phyloP scores from a whole-genome alignment of 2,797 vertebrate genomes.

The Carduelis carduelis region DNA sequence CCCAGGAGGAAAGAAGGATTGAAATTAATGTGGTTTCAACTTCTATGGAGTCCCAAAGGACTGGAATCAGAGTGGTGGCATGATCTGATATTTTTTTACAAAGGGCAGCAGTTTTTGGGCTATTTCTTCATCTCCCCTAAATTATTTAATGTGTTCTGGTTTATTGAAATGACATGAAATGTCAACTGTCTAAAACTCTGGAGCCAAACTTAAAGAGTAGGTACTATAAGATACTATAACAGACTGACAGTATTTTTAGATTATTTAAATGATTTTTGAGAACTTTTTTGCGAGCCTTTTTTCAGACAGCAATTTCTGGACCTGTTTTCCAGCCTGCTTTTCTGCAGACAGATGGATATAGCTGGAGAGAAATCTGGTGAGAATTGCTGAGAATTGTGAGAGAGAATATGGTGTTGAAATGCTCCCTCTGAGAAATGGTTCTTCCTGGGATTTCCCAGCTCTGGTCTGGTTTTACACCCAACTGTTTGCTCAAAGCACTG shows the following conservation, averaged over 20 bases:
- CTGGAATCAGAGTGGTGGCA: rapidly evolving
- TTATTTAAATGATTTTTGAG: neutral
- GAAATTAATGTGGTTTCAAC: neutral
- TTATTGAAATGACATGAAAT: neutral
- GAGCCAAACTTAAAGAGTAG: neutral
- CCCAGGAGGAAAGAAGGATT: neutral
- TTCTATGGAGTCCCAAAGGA: neutral
- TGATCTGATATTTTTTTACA: neutral
- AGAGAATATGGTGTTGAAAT: neutral
- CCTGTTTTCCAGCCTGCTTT: neutral
- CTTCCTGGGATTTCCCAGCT: neutral
- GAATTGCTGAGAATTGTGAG: neutral
- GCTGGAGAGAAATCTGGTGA: neutral
- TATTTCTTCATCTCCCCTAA: neutral
- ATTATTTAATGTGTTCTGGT: neutral
- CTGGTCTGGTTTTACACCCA: neutral
- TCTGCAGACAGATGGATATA: neutral
- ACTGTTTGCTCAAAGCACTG: neutral
- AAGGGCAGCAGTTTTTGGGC: neutral
- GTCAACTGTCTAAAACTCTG: neutral
- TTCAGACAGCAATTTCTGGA: neutral
- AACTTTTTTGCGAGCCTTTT: neutral
- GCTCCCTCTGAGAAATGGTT: neutral
- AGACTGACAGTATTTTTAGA: neutral
- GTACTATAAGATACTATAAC: neutral